phyloP scores from a whole-genome alignment of 2,888 invertebrate genomes.

The Thymelicus sylvestris region DNA sequence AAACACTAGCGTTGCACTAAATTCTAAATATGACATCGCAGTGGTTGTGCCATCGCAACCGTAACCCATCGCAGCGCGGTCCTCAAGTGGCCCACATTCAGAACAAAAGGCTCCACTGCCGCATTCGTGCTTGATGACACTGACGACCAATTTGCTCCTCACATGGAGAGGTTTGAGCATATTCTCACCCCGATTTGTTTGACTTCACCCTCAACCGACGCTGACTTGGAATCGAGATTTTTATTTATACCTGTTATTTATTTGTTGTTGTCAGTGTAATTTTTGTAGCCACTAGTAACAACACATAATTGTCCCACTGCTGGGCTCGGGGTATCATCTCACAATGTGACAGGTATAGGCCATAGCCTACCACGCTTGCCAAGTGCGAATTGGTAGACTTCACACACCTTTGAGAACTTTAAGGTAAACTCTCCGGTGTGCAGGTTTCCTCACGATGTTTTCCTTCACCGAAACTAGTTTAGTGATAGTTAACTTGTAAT shows the following conservation, averaged over 20 bases:
- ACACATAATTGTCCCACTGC: too few species aligned
- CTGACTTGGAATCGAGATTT: neutral
- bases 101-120: conserved; percentile 25
- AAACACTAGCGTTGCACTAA: neutral
- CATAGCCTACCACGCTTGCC: too few species aligned
- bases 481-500: too few species aligned
- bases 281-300: too few species aligned
- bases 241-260: too few species aligned
- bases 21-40: conserved; percentile 8
- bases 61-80: conserved; percentile 18
- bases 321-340: too few species aligned
- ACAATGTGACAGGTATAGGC: too few species aligned
- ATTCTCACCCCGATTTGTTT: neutral
- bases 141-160: conserved; percentile 27
- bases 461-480: too few species aligned
- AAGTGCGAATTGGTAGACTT: too few species aligned
- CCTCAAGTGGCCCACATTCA: conserved; percentile 18
- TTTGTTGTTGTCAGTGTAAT: neutral
- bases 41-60: conserved; percentile 25
- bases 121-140: conserved; percentile 18
- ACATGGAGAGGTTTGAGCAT: neutral
- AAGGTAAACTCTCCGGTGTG: too few species aligned
- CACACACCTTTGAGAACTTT: too few species aligned
- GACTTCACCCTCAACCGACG: neutral
- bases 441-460: too few species aligned